Evolutionary conservation across 2,888 invertebrate species (phyloP).

Genomic region (Andrena bicolor): DNA sequence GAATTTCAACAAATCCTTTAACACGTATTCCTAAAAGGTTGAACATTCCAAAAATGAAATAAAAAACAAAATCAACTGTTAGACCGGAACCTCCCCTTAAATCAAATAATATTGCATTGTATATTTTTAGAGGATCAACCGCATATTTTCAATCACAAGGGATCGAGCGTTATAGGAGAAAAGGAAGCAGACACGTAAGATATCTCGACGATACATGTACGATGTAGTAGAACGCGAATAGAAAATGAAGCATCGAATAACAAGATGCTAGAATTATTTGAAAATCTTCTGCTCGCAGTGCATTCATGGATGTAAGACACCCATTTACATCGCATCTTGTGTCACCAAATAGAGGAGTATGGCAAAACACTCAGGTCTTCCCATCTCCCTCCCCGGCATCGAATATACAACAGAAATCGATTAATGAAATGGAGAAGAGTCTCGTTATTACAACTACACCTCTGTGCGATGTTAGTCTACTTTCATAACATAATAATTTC

Average conservation of each 20-base stretch:
- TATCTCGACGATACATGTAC: not conserved
- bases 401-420: conserved; percentile 64
- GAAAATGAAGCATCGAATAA: not conserved
- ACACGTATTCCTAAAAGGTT: no score
- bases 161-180: conserved; percentile 75
- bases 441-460: conserved; percentile 66
- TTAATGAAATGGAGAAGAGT: conserved; percentile 60
- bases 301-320: conserved; percentile 57
- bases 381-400: conserved; percentile 66
- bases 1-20: no score
- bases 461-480: conserved; percentile 71
- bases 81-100: no score
- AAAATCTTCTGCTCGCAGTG: conserved; percentile 34
- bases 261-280: conserved; percentile 6
- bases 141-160: conserved; percentile 80
- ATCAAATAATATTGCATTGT: not conserved
- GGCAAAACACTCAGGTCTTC: conserved; percentile 76
- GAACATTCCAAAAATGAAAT: no score
- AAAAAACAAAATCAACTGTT: no score
- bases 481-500: not conserved
- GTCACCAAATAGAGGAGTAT: conserved; percentile 72
- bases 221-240: not conserved
- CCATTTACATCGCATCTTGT: conserved; percentile 73
- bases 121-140: conserved; percentile 74
- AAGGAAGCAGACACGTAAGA: conserved; percentile 71